Evolutionary conservation across 2,888 invertebrate genomes (phyloP).

Genomic region (Pyrgus malvae): DNA sequence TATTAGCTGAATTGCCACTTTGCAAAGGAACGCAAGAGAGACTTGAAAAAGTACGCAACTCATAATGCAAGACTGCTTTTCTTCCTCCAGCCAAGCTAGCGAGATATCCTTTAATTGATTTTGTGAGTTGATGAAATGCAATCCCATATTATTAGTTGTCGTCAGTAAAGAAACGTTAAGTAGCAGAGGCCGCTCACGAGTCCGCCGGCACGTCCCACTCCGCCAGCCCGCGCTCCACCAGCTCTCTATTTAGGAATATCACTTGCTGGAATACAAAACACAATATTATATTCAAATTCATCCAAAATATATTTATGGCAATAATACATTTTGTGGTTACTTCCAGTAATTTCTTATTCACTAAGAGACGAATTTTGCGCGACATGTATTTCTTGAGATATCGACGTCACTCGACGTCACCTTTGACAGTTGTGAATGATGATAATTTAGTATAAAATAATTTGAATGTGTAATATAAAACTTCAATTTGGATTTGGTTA

Average conservation of each 20-base stretch:
- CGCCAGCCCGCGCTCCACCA: constrained; percentile 92
- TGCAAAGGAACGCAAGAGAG: constrained; percentile 47
- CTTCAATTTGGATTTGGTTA: too few relatives aligned
- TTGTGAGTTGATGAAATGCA: constrained; percentile 65
- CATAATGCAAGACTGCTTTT: constrained; percentile 42
- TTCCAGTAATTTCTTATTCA: too few relatives aligned
- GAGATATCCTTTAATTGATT: constrained; percentile 40
- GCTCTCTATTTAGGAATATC: constrained; percentile 92
- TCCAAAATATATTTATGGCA: too few relatives aligned
- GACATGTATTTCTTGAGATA: too few relatives aligned
- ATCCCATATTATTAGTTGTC: constrained; percentile 63
- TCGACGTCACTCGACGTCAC: too few relatives aligned
- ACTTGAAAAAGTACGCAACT: constrained; percentile 47
- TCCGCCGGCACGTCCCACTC: constrained; percentile 84
- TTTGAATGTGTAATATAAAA: too few relatives aligned
- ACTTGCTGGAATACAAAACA: constrained; percentile 83
- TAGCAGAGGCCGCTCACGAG: constrained; percentile 54
- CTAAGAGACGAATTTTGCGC: too few relatives aligned
- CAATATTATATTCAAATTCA: not conserved
- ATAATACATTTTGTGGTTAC: not conserved
- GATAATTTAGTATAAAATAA: too few relatives aligned
- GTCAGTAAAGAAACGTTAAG: constrained; percentile 39
- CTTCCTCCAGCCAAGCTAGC: constrained; percentile 24
- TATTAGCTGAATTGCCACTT: constrained; percentile 60
- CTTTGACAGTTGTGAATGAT: too few relatives aligned